phyloP scores from a whole-genome alignment of 1,140 invertebrate species.

The Drosophila subobscura region DNA sequence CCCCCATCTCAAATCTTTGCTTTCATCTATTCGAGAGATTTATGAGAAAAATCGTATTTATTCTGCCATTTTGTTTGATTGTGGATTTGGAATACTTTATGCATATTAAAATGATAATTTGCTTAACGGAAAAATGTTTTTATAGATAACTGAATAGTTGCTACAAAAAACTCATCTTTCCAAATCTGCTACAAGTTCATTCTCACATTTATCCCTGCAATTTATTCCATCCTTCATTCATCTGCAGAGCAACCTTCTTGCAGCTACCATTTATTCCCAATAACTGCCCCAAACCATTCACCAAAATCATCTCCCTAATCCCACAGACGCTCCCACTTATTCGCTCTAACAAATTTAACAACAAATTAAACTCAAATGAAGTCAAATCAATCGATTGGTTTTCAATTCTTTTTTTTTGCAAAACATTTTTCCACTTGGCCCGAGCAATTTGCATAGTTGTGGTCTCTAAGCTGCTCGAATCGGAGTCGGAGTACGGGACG shows the following conservation, averaged over 20 bases:
- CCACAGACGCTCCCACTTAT: slow-evolving; percentile 1
- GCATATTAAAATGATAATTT: too few species aligned
- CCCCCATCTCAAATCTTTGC: neutral
- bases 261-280: neutral
- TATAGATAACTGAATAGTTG: too few species aligned
- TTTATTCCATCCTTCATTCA: too few species aligned
- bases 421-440: slow-evolving; percentile 46
- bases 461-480: slow-evolving; percentile 30
- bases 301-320: neutral
- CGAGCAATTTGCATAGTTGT: slow-evolving; percentile 61
- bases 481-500: slow-evolving; percentile 15
- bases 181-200: too few species aligned
- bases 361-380: slow-evolving; percentile 59
- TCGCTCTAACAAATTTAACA: slow-evolving; percentile 40
- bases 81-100: neutral
- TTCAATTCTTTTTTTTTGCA: slow-evolving; percentile 20
- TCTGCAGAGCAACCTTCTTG: neutral
- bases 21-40: slow-evolving; percentile 21
- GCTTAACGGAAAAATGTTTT: neutral
- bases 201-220: too few species aligned
- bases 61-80: slow-evolving; percentile 5
- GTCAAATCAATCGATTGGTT: slow-evolving; percentile 54
- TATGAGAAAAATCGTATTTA: slow-evolving; percentile 35
- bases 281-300: neutral
- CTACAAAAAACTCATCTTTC: too few species aligned